Conservation (phyloP, 2,888 invertebrate genomes). For the Margaritifera margaritifera region DNA sequence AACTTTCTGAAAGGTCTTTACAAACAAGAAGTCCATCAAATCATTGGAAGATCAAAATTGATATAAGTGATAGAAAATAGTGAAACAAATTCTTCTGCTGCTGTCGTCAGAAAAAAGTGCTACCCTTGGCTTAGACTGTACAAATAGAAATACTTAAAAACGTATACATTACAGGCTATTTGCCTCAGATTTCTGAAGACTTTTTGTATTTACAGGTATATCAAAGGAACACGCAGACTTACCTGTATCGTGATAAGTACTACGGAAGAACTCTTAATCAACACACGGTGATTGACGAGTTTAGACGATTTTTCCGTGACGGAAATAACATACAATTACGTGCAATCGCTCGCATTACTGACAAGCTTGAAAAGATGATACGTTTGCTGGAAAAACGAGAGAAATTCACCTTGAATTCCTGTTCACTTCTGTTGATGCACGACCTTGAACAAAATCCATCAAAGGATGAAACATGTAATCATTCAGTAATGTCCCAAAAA, state of each 20-base stretch:
- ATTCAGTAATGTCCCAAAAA: no score
- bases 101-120: no score
- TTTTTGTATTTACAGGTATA: slow-evolving; percentile 72
- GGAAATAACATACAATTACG: slow-evolving; percentile 69
- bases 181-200: neutral
- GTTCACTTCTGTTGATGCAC: slow-evolving; percentile 75
- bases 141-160: no score
- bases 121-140: no score
- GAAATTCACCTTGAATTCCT: slow-evolving; percentile 75
- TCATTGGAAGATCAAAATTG: no score
- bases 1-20: no score
- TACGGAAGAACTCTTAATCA: slow-evolving; percentile 74
- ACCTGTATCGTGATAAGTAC: slow-evolving; percentile 75
- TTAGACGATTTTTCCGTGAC: slow-evolving; percentile 75
- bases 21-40: no score
- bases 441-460: slow-evolving; percentile 66
- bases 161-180: no score
- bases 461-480: no score
- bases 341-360: slow-evolving; percentile 70
- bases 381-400: slow-evolving; percentile 68
- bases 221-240: slow-evolving; percentile 72
- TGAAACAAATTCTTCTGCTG: no score
- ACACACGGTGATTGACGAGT: slow-evolving; percentile 73
- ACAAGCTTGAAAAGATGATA: slow-evolving; percentile 70
- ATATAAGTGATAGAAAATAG: no score